A percentile compares a stretch with the other conserved stretches of the same genome.
Evolutionary conservation across 2,113 vertebrate species (phyloP).

Genomic region (rabbit (Oryctolagus cuniculus)): mOryCun1.1 NC_091445.1:22496001-22496500

Average conservation of each 20-base stretch:
- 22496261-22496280: not conserved
- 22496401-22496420: not conserved
- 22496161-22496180: not conserved
- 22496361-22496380: not conserved
- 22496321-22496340: not conserved
- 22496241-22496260: not conserved
- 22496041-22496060: not conserved
- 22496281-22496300: not conserved
- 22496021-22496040: not conserved
- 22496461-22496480: not conserved
- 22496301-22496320: not conserved
- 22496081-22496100: not conserved
- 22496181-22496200: not conserved
- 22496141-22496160: not conserved
- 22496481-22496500: not conserved
- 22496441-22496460: not conserved
- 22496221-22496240: not conserved
- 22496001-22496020: not conserved
- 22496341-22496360: not conserved
- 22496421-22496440: not conserved
- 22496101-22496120: not conserved
- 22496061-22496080: not conserved
- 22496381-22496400: not conserved
- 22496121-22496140: not conserved
- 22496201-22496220: not conserved